Base-by-base conservation (phyloP, 1,140 invertebrate genomes). In the Drosophila sulfurigaster region DNA sequence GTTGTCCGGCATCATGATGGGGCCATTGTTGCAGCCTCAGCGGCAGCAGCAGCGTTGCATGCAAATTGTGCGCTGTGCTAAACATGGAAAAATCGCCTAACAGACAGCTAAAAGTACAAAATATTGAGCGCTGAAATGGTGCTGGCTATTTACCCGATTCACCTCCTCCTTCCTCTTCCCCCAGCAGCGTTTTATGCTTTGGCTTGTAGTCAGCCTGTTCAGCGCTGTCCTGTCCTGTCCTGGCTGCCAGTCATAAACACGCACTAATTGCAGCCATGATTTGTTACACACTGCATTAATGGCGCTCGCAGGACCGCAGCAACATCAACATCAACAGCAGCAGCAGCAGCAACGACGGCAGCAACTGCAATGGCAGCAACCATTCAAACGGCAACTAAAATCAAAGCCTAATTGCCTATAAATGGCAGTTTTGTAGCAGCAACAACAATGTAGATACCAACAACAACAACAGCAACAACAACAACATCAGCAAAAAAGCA, bases 221-320 rank as follows among this genome's bases (percentile, higher is more conserved):
- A 43, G 69, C 66, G 8, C 35, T 38, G 35, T 38, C 35, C 35
- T 38, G 35, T 38, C 6, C 35, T 38, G 35, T 38, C 35, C 35
- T 57, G 16, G 57, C 58, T 48, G 71, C 72, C 72, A 81, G 85
- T 88, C 85, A 89, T 88, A 88, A 88, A 88, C 85, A 88, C 85
- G 85, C 85, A 85, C 85, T 88, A 88, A 88, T 88, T 88, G 85
- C 85, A 81, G 69, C 85, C 71, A 81, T 89, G 85, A 88, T 88
- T 88, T 88, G 85, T 88, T 76, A 79, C 75, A 83, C 77, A 82
- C 74, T 79, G 67, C 79, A 81, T 77, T 81, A 79, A 81, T 81
- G 77, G 79, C 67, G 59, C 67, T 68, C 66, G 45, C 71, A 82
- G 80, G 65, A 78, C 75, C 60, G 65, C 57, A 77, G 72, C 68